These are phyloP conservation scores for Melangyna quadrimaculata DNA, from an alignment of 2,888 invertebrate species.

Conservation along the genomic window DNA sequence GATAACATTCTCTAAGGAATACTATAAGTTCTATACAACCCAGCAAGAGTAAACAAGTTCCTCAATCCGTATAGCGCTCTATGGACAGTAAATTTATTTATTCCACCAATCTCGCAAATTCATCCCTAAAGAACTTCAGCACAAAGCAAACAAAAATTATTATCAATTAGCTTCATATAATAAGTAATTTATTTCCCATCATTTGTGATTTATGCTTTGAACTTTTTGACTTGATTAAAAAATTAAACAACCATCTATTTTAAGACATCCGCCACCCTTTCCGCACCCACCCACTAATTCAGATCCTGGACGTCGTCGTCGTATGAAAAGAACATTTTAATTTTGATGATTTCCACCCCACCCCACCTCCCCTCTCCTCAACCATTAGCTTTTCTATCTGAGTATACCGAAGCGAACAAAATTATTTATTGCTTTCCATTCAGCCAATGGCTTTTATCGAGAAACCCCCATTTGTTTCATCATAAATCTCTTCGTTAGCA, in stretches of 20 bases:
- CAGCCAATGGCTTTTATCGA: conserved; percentile 45
- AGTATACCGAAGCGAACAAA: neutral
- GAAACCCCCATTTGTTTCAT: conserved; percentile 46
- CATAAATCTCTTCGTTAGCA: conserved; percentile 59
- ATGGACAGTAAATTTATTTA: too few relatives aligned
- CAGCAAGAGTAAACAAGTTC: too few relatives aligned
- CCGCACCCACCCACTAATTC: neutral
- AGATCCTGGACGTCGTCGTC: neutral
- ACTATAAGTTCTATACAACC: too few relatives aligned
- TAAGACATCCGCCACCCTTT: too few relatives aligned
- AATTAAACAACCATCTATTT: conserved; percentile 4
- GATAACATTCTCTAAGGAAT: too few relatives aligned
- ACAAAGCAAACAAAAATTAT: neutral
- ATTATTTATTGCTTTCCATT: conserved; percentile 29
- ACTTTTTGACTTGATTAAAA: conserved; percentile 12
- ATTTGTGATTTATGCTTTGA: conserved; percentile 4
- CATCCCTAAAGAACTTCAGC: neutral
- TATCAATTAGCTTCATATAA: neutral
- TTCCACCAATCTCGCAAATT: neutral
- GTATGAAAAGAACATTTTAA: conserved; percentile 5
- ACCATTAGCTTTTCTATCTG: neutral
- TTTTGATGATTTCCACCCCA: neutral
- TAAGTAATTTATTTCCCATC: neutral
- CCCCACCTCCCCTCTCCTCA: neutral
- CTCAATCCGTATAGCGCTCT: too few relatives aligned